phyloP scores from a whole-genome alignment of 2,888 invertebrate genomes.

The Macaria liturata region DNA sequence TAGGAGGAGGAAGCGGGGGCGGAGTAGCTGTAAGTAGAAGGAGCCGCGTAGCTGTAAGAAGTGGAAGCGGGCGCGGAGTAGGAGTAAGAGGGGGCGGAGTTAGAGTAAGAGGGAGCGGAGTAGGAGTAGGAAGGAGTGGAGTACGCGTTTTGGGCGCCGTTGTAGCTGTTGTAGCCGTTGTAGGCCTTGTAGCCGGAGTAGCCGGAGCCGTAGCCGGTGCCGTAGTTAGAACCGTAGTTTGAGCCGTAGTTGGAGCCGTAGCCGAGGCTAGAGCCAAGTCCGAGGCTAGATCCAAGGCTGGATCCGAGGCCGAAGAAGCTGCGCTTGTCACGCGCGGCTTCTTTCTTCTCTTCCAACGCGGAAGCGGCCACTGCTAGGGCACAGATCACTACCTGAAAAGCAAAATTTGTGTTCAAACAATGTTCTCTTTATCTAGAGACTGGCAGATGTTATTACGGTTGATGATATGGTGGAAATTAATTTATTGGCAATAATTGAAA shows the following conservation, averaged over 20 bases:
- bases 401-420: too few relatives aligned
- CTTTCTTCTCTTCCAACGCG: constrained; percentile 18
- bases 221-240: constrained; percentile 17
- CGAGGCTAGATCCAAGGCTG: constrained; percentile 11
- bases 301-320: constrained; percentile 42
- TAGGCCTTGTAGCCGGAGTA: constrained; percentile 18
- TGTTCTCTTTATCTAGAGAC: too few relatives aligned
- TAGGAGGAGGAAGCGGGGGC: constrained; percentile 14
- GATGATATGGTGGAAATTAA: too few relatives aligned
- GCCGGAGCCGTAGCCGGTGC: constrained; percentile 15
- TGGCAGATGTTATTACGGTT: too few relatives aligned
- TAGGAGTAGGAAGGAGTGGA: constrained; percentile 3
- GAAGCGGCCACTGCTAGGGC: constrained; percentile 40
- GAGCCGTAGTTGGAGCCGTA: constrained; percentile 18
- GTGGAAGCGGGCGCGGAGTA: constrained; percentile 14
- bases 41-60: constrained; percentile 25
- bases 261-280: constrained; percentile 10
- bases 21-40: constrained; percentile 20
- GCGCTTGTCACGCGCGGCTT: constrained; percentile 48
- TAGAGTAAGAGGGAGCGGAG: constrained; percentile 4
- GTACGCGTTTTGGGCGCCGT: neutral
- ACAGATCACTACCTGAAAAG: constrained; percentile 39
- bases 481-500: too few relatives aligned
- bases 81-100: constrained; percentile 11
- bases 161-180: constrained; percentile 7